These are phyloP conservation scores for Drosophila putrida DNA, from an alignment of 2,888 invertebrate species.

Conservation along the genomic window DNA sequence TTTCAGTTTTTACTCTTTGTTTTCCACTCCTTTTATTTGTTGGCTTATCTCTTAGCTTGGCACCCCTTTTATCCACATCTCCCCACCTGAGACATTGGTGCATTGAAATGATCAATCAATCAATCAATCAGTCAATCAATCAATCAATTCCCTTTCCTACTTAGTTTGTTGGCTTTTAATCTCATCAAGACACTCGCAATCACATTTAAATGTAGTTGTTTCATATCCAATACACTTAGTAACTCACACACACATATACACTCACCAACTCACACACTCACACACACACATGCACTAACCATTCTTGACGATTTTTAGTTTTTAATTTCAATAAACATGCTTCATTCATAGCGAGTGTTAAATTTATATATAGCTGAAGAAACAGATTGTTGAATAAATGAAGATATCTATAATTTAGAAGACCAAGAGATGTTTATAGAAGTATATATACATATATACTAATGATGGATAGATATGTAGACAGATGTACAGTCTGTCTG, in stretches of 20 bases:
- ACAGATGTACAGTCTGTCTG: too few relatives aligned
- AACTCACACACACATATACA: neutral
- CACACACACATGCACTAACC: slow-evolving; percentile 25
- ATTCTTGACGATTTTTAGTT: slow-evolving; percentile 6
- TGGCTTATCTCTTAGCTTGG: slow-evolving; percentile 57
- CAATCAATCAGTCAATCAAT: neutral
- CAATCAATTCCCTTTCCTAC: neutral
- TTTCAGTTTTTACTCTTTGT: slow-evolving; percentile 14
- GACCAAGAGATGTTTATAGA: neutral
- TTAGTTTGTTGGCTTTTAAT: slow-evolving; percentile 37
- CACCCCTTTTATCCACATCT: slow-evolving; percentile 12
- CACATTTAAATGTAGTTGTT: slow-evolving; percentile 5
- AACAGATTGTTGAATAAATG: neutral
- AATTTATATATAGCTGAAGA: neutral
- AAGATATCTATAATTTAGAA: neutral
- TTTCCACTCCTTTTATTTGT: slow-evolving; percentile 8
- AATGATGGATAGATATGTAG: neutral
- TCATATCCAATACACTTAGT: neutral
- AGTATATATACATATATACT: too few relatives aligned
- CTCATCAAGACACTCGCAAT: slow-evolving; percentile 9
- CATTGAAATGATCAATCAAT: neutral
- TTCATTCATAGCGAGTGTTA: neutral
- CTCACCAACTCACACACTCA: neutral
- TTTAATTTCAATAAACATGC: slow-evolving; percentile 5
- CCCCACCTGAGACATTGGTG: neutral